Evolutionary conservation across 2,888 invertebrate species (phyloP).

Genomic region (Cephus pygmeus): DNA sequence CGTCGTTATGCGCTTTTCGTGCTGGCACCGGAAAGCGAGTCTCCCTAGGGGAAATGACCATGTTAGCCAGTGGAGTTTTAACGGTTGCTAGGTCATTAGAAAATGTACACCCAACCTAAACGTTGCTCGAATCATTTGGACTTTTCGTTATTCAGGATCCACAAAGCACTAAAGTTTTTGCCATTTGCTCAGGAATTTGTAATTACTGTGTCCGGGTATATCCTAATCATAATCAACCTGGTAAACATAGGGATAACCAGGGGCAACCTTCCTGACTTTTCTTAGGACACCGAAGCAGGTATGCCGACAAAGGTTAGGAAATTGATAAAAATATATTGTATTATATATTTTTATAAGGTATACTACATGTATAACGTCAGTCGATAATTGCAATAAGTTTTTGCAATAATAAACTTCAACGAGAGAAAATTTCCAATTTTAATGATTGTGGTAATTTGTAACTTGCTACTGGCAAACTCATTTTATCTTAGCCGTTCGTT

Average conservation of each 20-base stretch:
- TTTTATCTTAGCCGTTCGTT: not conserved
- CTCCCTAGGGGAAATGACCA: slow-evolving; percentile 22
- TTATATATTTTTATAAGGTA: not conserved
- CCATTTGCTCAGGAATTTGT: not conserved
- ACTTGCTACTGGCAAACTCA: not conserved
- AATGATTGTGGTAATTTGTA: not conserved
- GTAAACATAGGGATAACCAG: not conserved
- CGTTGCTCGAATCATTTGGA: slow-evolving; percentile 23
- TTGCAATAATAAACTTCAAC: not conserved
- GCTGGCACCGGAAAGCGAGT: not conserved
- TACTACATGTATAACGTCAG: not conserved
- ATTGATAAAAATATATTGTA: not conserved
- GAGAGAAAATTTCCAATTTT: not conserved
- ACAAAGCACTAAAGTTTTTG: slow-evolving; percentile 10
- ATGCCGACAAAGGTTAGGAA: not conserved
- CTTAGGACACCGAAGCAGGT: not conserved
- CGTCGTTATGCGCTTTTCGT: not conserved
- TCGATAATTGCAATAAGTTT: not conserved
- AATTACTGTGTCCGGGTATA: not conserved
- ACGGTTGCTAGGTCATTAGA: slow-evolving; percentile 31
- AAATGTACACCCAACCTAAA: slow-evolving; percentile 15
- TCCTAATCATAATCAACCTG: not conserved
- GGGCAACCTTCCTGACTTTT: not conserved
- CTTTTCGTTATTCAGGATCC: slow-evolving; percentile 22
- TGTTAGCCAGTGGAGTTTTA: slow-evolving; percentile 33